Conservation (phyloP, 1,140 invertebrate genomes). For the Lordiphosa stackelbergi region DNA sequence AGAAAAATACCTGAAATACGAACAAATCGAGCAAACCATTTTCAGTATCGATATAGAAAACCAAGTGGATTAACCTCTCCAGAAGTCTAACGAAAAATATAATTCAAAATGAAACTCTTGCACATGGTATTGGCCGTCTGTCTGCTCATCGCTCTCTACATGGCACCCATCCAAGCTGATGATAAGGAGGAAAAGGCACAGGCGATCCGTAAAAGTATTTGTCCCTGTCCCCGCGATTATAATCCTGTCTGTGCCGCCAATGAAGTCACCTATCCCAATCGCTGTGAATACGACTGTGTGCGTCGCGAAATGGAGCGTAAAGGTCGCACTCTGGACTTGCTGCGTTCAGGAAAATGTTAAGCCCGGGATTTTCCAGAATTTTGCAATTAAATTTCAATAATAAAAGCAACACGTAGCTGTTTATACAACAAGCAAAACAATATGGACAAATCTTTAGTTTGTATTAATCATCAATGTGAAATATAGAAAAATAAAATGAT, state of each 20-base stretch:
- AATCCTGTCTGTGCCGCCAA: slow-evolving; percentile 79
- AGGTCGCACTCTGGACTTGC: slow-evolving; percentile 54
- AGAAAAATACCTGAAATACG: not conserved
- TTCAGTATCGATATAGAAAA: slow-evolving; percentile 40
- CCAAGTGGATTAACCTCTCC: slow-evolving; percentile 53
- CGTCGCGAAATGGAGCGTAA: slow-evolving; percentile 34
- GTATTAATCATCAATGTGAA: slow-evolving; percentile 55
- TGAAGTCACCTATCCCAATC: slow-evolving; percentile 78
- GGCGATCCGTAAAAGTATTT: slow-evolving; percentile 24
- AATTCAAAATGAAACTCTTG: slow-evolving; percentile 46
- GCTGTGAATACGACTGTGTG: slow-evolving; percentile 77
- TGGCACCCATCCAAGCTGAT: slow-evolving; percentile 10
- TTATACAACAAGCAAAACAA: slow-evolving; percentile 11
- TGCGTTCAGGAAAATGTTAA: slow-evolving; percentile 58
- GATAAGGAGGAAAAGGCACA: slow-evolving; percentile 1
- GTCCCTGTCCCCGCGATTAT: slow-evolving; percentile 78
- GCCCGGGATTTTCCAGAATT: not conserved
- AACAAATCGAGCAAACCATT: slow-evolving; percentile 14
- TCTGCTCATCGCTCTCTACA: slow-evolving; percentile 38
- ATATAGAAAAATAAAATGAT: slow-evolving; percentile 9
- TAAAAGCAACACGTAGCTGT: slow-evolving; percentile 4
- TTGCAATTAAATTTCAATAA: slow-evolving; percentile 10
- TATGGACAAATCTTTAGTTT: slow-evolving; percentile 8
- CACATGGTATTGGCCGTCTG: slow-evolving; percentile 47
- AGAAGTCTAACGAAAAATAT: not conserved